Conservation (phyloP, 2,888 invertebrate species). For the Troilus luridus region DNA sequence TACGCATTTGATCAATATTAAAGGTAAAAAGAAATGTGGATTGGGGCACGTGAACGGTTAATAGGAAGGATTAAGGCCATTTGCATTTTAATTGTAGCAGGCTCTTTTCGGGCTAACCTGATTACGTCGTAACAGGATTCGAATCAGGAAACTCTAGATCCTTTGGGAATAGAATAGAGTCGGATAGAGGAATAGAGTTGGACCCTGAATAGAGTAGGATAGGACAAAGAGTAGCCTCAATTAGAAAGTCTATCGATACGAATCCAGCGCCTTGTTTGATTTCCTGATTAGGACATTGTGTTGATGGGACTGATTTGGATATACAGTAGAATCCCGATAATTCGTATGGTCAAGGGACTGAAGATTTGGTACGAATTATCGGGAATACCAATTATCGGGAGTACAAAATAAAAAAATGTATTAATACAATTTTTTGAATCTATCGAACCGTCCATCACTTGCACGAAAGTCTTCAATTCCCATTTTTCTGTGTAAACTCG, state of each 20-base stretch:
- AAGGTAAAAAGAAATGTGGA: not conserved
- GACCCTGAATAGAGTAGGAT: not conserved
- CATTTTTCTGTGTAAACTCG: too few relatives aligned
- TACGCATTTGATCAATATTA: not conserved
- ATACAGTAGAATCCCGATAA: too few relatives aligned
- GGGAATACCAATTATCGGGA: too few relatives aligned
- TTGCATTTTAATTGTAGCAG: slow-evolving; percentile 1
- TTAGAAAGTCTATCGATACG: not conserved
- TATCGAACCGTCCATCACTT: too few relatives aligned
- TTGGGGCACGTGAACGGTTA: not conserved
- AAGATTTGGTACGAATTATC: too few relatives aligned
- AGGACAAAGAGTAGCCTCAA: not conserved
- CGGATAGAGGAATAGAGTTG: too few relatives aligned
- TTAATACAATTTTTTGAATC: too few relatives aligned
- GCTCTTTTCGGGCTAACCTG: not conserved
- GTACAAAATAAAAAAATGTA: too few relatives aligned
- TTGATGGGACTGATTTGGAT: not conserved
- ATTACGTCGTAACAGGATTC: not conserved
- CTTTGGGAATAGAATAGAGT: not conserved
- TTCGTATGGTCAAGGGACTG: too few relatives aligned
- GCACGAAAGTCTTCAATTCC: too few relatives aligned
- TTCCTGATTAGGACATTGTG: not conserved
- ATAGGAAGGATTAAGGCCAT: not conserved
- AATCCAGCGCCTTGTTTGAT: not conserved
- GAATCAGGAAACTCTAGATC: not conserved